Base-by-base conservation (phyloP, 2,888 invertebrate species). In the Rhaphigaster nebulosa region DNA sequence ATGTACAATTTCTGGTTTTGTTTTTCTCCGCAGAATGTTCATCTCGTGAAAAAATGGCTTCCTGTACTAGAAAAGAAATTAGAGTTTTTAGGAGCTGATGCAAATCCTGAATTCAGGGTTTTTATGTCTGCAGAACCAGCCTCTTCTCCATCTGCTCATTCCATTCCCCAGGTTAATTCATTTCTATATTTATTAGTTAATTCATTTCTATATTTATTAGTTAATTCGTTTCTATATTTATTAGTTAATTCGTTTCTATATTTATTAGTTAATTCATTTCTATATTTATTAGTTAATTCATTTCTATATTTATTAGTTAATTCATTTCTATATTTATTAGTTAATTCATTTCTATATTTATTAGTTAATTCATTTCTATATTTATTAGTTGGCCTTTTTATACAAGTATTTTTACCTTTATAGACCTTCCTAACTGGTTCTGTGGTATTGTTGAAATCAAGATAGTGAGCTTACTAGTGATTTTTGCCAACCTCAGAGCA, bases 41-140 rank as follows among this genome's bases (percentile, higher is more conserved):
- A 99, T 94, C 95, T 99, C 92, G 99, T 99, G 0, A 97, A 98
- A 92, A 98, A 97, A 94, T 99, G 99, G 99, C 94, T 99, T 54
- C 97, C 98, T 0, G 94, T 96, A 20, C 94, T 99, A 41, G 99
- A 99, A 93, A 99, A 99, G 94, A 97, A 97, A 93, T 94, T 99
- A 93, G 99, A 99, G 93, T 95, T 96, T 92, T 97, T 97, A 93
- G 96, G 97, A 1, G 96, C 95, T 91, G 97, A 96, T 1, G 97
- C 98, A 34, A 96, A 98, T 94, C 94, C 95, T 0, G 94, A 97
- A 92, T 99, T 98, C 94, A 95, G 99, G 52, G 95, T 99, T 91
- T 99, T 98, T 93, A 96, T 99, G 95, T 98, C 98, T 92, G 99
- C 99, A 8, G 99, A 99, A 93, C 99, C 99, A 0, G 98, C 98